Evolutionary conservation across 92 coral and sea anemone species (phyloP), one percentile per base, ranked within the genome.

Genomic region (Palythoa grandiflora): DNA sequence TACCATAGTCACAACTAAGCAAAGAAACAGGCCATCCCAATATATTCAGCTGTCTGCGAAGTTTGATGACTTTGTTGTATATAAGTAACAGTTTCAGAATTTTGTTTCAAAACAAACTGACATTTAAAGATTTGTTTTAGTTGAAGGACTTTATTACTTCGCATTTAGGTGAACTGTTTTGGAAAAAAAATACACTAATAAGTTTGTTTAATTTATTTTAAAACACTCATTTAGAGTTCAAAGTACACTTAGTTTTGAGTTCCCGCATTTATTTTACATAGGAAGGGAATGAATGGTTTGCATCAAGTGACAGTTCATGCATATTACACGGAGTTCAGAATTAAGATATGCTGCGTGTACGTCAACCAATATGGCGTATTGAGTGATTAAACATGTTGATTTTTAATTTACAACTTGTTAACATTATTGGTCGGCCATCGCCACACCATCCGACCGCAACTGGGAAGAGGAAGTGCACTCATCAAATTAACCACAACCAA

Each of bases 1-100:
- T 68, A n/a, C 73, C 73, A 68, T 38, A 68, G n/a, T 68, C 14
- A 68, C 73, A 68, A 68, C 73, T 68, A 38, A 68, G 39, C 73
- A 68, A 68, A 68, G 37, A 1, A 68, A 68, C 73, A 68, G 0
- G 21, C 39, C 73, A 68, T n/a, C 73, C 21, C 16, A 38, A 68
- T 20, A 66, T 66, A 19, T 1, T 66, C 38, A 66, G 72, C 5
- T 66, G n/a, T 39, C 72, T 13, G 72, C 72, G 6, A 66, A 66
- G 72, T 66, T 66, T 66, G n/a, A 66, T 19, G 72, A 66, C 72
- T 66, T 66, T 66, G 72, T 66, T n/a, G 11, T 66, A 10, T 20
- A 19, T 66, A 19, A 17, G 72, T 17, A 19, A 66, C 72, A 13
- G 72, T 66, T 66, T 66, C 38, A 66, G 72, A 57, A 57, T 11